Percentiles rank a stretch among this genome's conserved stretches.
phyloP scores from a whole-genome alignment of 2,113 vertebrate genomes.

The Glareola pratincola region DNA sequence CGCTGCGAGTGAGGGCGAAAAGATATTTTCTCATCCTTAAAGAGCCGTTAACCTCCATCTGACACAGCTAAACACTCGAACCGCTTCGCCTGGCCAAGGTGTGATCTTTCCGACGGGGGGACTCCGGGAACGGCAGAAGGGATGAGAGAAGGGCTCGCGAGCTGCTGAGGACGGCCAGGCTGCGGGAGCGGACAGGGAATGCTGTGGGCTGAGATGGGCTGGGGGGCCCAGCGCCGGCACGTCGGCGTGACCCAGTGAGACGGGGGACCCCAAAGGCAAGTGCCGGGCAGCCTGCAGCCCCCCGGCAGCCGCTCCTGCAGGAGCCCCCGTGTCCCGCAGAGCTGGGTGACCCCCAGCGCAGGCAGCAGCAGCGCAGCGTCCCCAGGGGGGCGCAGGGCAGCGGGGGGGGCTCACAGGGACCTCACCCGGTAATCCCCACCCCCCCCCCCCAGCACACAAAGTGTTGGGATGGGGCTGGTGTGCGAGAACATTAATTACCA shows the following conservation, averaged over 20 bases:
- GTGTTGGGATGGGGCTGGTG: rapidly evolving
- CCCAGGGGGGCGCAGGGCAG: too few relatives aligned
- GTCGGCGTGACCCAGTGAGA: rapidly evolving
- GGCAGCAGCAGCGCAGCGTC: neutral
- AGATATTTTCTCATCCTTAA: neutral
- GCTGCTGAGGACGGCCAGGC: rapidly evolving
- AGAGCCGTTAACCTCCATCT: neutral
- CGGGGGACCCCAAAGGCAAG: neutral
- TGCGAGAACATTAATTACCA: rapidly evolving
- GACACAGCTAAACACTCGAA: neutral
- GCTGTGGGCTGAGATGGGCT: neutral
- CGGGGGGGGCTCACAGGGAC: neutral
- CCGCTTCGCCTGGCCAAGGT: neutral
- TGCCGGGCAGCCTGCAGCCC: too few relatives aligned
- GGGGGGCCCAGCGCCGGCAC: too few relatives aligned
- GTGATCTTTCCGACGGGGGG: rapidly evolving
- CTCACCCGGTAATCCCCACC: rapidly evolving
- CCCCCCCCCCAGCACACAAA: neutral
- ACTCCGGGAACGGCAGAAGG: neutral
- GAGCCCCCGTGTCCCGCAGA: neutral
- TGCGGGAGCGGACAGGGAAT: neutral
- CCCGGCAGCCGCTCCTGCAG: too few relatives aligned
- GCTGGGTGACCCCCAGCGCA: rapidly evolving
- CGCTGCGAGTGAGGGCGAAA: neutral
- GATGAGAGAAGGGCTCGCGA: rapidly evolving